Conservation (phyloP, 2,797 vertebrate genomes). For the Syndactyla subalaris region DNA sequence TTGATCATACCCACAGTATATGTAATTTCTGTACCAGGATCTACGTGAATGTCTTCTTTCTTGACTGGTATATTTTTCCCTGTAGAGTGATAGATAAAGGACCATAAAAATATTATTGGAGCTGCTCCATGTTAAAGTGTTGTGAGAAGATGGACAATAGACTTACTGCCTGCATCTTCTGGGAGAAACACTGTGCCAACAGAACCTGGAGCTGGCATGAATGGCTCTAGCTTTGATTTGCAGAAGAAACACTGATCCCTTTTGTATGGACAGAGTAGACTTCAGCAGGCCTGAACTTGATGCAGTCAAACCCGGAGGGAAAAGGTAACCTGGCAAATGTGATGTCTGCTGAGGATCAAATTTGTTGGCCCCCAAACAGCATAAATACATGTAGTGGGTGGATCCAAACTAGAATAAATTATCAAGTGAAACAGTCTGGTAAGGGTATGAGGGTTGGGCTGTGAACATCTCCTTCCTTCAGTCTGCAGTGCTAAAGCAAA, state of each 20-base stretch:
- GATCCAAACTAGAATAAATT: background rate
- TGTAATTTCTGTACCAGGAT: background rate
- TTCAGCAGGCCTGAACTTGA: background rate
- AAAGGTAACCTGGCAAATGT: background rate
- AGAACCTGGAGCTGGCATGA: background rate
- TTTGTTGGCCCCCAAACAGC: background rate
- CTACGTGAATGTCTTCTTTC: background rate
- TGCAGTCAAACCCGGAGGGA: background rate
- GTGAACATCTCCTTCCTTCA: background rate
- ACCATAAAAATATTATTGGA: background rate
- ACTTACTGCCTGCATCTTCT: background rate
- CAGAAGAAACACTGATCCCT: background rate
- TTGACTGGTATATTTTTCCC: background rate
- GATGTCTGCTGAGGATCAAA: background rate
- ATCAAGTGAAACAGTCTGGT: background rate
- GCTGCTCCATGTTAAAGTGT: fast-evolving
- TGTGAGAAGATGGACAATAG: background rate
- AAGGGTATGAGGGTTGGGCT: background rate
- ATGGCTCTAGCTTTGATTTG: background rate
- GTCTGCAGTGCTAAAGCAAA: background rate
- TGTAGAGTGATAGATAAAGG: background rate
- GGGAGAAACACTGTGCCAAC: background rate
- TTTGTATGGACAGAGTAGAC: background rate
- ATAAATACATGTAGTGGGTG: background rate
- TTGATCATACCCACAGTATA: background rate